Base-by-base conservation (phyloP, 2,797 vertebrate genomes). In the Esox lucius region DNA sequence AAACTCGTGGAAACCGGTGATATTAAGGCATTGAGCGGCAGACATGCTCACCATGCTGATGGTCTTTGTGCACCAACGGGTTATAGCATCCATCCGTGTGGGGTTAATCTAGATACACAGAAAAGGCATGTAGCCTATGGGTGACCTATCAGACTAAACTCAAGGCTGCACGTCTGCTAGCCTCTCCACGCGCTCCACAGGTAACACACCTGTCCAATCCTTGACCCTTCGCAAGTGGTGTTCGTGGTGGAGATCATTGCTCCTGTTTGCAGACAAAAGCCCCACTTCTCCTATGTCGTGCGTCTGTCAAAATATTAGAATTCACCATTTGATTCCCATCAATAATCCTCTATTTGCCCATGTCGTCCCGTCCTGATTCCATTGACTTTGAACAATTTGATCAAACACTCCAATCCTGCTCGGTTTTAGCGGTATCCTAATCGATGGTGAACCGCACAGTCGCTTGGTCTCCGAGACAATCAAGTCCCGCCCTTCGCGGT, bases 201-300 rank as follows among this genome's bases (percentile, higher is more conserved):
- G 92, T 94, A 90, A 91, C 83, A 86, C 83, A 91, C 91, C 90
- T 91, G 91, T 84, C 87, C 88, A 71, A 22, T 74, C 70, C 17
- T 76, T 74, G 86, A 85, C 88, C 85, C 71, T 82, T 78, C 22
- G 69, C 59, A 77, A 83, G 76, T 76, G 78, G 39, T 78, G 76
- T 17, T 19, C 8, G 31, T 35, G 53, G 53, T 26, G 42, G 79
- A 66, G 87, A 71, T 82, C 90, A 83, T 90, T 72, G 49, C 81
- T 77, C 12, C 72, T 19, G 51, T 26, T 33, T 22, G 24, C 73
- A 16, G 9, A 48, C 5, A 59, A n/a, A 59, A 59, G 24, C 49
- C 17, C 19, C 19, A 35, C n/a, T 11, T 59, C 22, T 59, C 53
- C n/a, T 59, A 59, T 72, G 11, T 3, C 56, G 19, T 67, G 42